Base-by-base conservation (phyloP, 2,113 vertebrate species). In the Ibidorhyncha struthersii region DNA sequence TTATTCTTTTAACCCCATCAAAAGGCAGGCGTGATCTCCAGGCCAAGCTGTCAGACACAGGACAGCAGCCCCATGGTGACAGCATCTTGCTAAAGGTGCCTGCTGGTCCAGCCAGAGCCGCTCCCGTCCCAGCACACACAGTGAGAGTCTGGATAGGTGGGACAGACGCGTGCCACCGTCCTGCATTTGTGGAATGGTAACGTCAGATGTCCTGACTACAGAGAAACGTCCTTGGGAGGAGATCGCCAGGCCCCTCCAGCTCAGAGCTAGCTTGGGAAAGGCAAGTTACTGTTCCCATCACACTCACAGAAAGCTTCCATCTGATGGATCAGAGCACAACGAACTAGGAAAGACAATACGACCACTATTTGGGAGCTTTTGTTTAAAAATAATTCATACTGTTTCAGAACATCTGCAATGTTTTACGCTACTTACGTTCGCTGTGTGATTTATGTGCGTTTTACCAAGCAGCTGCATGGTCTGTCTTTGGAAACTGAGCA, bases 41-140 rank as follows among this genome's bases (percentile, higher is more conserved):
- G 34, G 30, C 21, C 52, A 50, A 27, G 55, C 11, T 66, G 47
- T 20, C 14, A 47, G 43, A 49, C 0, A 1, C 8, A 43, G 70
- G 34, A 45, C 34, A 67, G 14, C 0, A 1, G n/a, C 66, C n/a
- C 58, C 61, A 19, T 2, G 15, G 63, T 14, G 38, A 34, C 32
- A 34, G 22, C 55, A 7, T 10, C 25, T 81, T 62, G 49, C n/a
- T 78, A 12, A 36, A 30, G 66, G 70, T 5, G 10, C 23, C 17
- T 13, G 5, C 4, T 30, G 15, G 40, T n/a, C 27, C 85, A 71
- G 45, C 36, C 69, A 36, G 45, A 61, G 55, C 0, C 0, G 21
- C 14, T 61, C 32, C 14, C 1, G 1, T 6, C 40, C 43, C 27
- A 26, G 15, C 15, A 78, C 34, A 58, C 52, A 10, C 14, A 18